Evolutionary conservation across 2,113 vertebrate genomes (phyloP).

Genomic region (Chitala chitala): DNA sequence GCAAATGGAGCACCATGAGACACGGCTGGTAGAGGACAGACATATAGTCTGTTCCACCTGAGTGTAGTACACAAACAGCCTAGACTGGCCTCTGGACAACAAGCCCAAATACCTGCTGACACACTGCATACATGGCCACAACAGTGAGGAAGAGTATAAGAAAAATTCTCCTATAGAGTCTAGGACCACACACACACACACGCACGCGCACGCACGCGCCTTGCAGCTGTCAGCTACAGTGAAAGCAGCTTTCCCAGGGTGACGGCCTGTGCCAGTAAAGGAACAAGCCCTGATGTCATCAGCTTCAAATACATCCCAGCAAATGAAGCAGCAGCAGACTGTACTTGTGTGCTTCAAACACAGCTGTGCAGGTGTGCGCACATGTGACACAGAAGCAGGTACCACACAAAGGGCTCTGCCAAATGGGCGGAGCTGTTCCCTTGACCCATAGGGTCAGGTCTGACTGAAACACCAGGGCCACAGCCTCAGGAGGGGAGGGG

Average conservation of each 20-base stretch:
- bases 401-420: too few relatives aligned
- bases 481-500: conserved; percentile 54
- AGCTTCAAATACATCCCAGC: too few relatives aligned
- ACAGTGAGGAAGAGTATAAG: not conserved
- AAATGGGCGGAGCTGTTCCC: conserved; percentile 18
- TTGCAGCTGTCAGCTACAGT: not conserved
- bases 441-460: conserved; percentile 43
- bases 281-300: too few relatives aligned
- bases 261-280: not conserved
- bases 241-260: not conserved
- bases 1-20: too few relatives aligned
- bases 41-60: not conserved
- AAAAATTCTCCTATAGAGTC: too few relatives aligned
- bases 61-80: not conserved
- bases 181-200: too few relatives aligned
- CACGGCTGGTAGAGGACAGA: not conserved
- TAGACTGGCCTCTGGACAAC: conserved; percentile 5
- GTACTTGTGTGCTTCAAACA: not conserved
- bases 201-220: not conserved
- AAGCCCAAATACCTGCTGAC: not conserved
- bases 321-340: too few relatives aligned
- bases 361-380: not conserved
- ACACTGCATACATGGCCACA: not conserved
- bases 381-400: too few relatives aligned
- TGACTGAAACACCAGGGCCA: conserved; percentile 53